Evolutionary conservation across 2,797 vertebrate species (phyloP).

Genomic region (Furcifer pardalis): DNA sequence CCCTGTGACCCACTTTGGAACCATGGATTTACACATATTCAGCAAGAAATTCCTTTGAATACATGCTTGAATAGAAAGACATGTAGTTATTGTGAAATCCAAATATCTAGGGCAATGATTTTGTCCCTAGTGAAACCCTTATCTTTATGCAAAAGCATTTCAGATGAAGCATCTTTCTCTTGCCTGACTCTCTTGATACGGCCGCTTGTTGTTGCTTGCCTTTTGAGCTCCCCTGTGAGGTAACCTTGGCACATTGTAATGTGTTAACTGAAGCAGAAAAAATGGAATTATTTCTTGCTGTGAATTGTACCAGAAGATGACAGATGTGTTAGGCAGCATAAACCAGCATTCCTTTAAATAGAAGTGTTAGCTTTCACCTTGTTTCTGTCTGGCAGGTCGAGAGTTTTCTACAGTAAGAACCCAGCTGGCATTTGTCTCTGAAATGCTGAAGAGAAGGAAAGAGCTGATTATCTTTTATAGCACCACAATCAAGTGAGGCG

Average conservation of each 20-base stretch:
- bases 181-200: conserved; percentile 11
- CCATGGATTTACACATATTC: too few species aligned
- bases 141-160: not conserved
- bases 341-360: not conserved
- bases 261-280: conserved; percentile 34
- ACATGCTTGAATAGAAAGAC: not conserved
- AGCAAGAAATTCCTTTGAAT: conserved; percentile 1
- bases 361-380: conserved; percentile 12
- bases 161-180: conserved; percentile 5
- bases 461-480: conserved; percentile 17
- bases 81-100: not conserved
- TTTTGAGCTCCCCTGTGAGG: conserved; percentile 19
- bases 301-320: conserved; percentile 10
- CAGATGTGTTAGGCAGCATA: conserved; percentile 1
- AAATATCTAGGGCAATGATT: conserved; percentile 1
- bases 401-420: not conserved
- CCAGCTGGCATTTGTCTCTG: conserved; percentile 12
- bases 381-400: not conserved
- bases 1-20: too few species aligned
- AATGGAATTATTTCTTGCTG: conserved; percentile 30
- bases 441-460: not conserved
- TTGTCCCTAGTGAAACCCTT: not conserved
- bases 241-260: conserved; percentile 24
- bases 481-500: not conserved
- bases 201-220: conserved; percentile 22